phyloP scores from a whole-genome alignment of 1,140 invertebrate genomes.

The Aphaenogaster rudis region DNA sequence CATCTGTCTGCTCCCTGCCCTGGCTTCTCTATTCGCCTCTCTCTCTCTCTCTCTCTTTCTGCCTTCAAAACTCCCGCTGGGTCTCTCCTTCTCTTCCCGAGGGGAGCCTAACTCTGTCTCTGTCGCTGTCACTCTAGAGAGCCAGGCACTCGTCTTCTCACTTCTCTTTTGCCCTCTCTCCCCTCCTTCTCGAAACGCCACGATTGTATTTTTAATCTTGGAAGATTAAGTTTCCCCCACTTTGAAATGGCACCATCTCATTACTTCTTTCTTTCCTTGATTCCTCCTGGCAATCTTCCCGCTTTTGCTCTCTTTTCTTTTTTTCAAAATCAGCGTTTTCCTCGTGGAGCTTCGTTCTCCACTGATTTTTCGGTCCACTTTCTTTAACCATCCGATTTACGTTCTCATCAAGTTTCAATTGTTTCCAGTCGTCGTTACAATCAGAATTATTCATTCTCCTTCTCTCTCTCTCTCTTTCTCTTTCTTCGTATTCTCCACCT shows the following conservation, averaged over 20 bases:
- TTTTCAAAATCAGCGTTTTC: slow-evolving; percentile 3
- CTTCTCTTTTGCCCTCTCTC: slow-evolving; percentile 31
- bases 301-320: not conserved
- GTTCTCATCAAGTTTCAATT: not conserved
- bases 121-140: not conserved
- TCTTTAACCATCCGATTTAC: not conserved
- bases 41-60: slow-evolving; percentile 33
- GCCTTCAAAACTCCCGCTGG: slow-evolving; percentile 42
- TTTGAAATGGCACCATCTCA: slow-evolving; percentile 38
- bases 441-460: slow-evolving; percentile 19
- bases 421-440: not conserved
- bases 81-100: slow-evolving; percentile 11
- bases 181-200: slow-evolving; percentile 3
- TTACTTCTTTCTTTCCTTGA: slow-evolving; percentile 40
- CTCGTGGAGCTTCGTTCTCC: slow-evolving; percentile 32
- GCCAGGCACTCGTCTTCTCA: slow-evolving; percentile 10
- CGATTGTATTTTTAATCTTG: slow-evolving; percentile 56
- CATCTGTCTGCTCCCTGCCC: slow-evolving; percentile 21
- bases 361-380: slow-evolving; percentile 14
- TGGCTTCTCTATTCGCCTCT: slow-evolving; percentile 35
- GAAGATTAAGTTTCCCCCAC: slow-evolving; percentile 51
- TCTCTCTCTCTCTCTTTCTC: not conserved
- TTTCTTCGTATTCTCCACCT: not conserved
- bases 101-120: slow-evolving; percentile 25
- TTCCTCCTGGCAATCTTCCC: not conserved